Base-by-base conservation (phyloP, 2,888 invertebrate genomes). In the Tinea semifulvella region DNA sequence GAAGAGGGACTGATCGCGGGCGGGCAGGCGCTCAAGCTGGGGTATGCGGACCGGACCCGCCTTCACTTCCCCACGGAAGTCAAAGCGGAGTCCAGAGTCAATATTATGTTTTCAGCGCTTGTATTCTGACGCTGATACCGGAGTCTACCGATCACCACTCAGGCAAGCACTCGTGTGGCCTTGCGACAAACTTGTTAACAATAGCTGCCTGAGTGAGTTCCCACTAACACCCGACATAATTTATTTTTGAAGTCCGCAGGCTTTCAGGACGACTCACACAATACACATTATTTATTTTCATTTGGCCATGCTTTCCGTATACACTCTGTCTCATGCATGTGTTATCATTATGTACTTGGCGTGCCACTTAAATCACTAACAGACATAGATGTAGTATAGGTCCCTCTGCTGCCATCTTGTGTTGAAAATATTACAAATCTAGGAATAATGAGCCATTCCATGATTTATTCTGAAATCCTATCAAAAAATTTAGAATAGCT, bases 1-100 rank as follows among this genome's bases (percentile, higher is more conserved):
- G 97, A 97, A 84, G 97, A 97, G 84, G 94, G 91, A 68, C 90
- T 94, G 72, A 88, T 92, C 77, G 93, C 94, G 69, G 93, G 94
- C 79, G 96, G 96, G 84, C 96, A 96, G 86, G 94, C 95, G 83
- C 90, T 96, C 77, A 96, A 96, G 85, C 88, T 97, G 83, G 97
- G 97, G 97, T 97, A 94, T 92, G 55, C 62, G 63, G 61, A 53
- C 58, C 68, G 48, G 69, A 63, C 63, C 57, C 63, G 71, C 65
- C 61, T 70, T 72, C 69, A 75, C 68, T 67, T 68, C 64, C 57
- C 56, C 14, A 28, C 22, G n/a, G 22, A 36, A 45, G 68, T 76
- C 70, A 72, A 73, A 72, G 73, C 83, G 74, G 68, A 3, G 63
- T 68, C 73, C 63, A 66, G 77, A 74, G 69, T 25, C 68, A 66